Evolutionary conservation across 2,797 vertebrate genomes (phyloP).

Genomic region (Notolepis coatsorum): DNA sequence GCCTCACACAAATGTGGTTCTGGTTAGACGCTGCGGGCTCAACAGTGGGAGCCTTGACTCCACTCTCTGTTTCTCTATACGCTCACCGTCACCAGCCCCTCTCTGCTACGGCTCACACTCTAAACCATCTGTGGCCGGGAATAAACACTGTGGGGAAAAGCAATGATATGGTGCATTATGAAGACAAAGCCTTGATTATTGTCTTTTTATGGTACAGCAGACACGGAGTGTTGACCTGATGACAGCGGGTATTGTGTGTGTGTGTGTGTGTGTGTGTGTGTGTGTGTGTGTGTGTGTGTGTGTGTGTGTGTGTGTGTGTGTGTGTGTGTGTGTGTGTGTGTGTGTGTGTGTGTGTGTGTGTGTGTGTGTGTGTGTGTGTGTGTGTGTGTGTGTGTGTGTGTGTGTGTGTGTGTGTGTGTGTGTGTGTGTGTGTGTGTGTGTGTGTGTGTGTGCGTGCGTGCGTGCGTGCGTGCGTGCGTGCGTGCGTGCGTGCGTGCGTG

Average conservation of each 20-base stretch:
- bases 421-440: slow-evolving; percentile 4
- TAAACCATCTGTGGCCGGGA: slow-evolving; percentile 65
- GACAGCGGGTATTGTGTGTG: slow-evolving; percentile 43
- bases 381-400: background rate
- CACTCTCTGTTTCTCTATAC: slow-evolving; percentile 56
- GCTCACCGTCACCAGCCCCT: slow-evolving; percentile 34
- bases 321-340: background rate
- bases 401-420: background rate
- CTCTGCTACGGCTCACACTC: slow-evolving; percentile 60
- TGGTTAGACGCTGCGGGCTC: slow-evolving; percentile 45
- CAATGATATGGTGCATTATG: slow-evolving; percentile 40
- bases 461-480: slow-evolving; percentile 10
- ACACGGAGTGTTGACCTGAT: slow-evolving; percentile 37
- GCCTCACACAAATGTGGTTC: slow-evolving; percentile 62
- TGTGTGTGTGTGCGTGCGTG: slow-evolving; percentile 20
- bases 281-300: slow-evolving; percentile 1
- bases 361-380: slow-evolving; percentile 4
- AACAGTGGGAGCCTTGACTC: slow-evolving; percentile 59
- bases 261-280: background rate
- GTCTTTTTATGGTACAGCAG: slow-evolving; percentile 25
- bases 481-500: background rate
- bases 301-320: background rate
- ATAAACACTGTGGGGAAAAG: slow-evolving; percentile 51
- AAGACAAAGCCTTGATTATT: slow-evolving; percentile 60
- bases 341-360: slow-evolving; percentile 5